Evolutionary conservation across 1,140 invertebrate genomes (phyloP).

Genomic region (Drosophila malerkotliana): DNA sequence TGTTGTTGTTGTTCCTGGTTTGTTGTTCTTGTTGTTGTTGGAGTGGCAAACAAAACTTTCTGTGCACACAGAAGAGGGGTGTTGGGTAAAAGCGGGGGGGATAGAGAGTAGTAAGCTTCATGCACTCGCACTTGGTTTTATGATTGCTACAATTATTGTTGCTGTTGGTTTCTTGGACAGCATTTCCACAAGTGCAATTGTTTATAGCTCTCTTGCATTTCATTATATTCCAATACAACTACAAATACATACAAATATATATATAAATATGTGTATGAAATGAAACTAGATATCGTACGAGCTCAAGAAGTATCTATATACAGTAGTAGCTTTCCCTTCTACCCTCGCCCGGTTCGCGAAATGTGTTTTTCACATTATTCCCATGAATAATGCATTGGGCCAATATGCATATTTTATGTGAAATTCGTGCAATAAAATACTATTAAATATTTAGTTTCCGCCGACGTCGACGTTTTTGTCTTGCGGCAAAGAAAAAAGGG

Average conservation of each 20-base stretch:
- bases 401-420: conserved; percentile 83
- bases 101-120: conserved; percentile 51
- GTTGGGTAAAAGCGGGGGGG: conserved; percentile 10
- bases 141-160: conserved; percentile 77
- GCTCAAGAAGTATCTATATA: conserved; percentile 3
- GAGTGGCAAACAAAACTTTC: conserved; percentile 64
- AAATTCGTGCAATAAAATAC: conserved; percentile 83
- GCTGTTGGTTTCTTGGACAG: conserved; percentile 52
- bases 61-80: conserved; percentile 14
- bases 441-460: conserved; percentile 82
- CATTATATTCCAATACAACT: conserved; percentile 52
- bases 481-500: conserved; percentile 31
- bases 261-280: conserved; percentile 21
- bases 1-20: conserved; percentile 38
- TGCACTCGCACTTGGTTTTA: conserved; percentile 82
- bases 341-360: conserved; percentile 32
- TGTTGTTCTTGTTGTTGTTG: conserved; percentile 26
- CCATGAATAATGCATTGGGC: conserved; percentile 80
- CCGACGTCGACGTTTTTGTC: conserved; percentile 41
- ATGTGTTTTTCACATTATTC: conserved; percentile 82
- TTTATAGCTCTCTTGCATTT: conserved; percentile 63
- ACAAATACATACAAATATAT: conserved; percentile 25
- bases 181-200: conserved; percentile 67
- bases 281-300: conserved; percentile 42
- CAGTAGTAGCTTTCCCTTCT: conserved; percentile 24